A percentile compares a stretch with the other conserved stretches of the same genome.
Evolutionary conservation across 2,888 invertebrate genomes (phyloP).

Genomic region (Pachycephus smyrnensis): DNA sequence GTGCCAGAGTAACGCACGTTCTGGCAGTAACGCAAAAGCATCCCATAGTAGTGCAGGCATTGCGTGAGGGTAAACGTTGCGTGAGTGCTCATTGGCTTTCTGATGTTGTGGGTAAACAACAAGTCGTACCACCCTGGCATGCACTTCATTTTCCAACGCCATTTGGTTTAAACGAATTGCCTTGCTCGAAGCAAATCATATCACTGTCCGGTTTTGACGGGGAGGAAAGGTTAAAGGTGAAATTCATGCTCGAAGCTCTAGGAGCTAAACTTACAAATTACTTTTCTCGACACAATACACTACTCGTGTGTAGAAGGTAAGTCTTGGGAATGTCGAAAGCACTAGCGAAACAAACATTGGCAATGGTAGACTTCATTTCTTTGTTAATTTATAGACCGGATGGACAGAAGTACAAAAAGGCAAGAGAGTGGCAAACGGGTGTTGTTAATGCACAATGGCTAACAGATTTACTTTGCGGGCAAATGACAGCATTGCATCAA

Average conservation of each 20-base stretch:
- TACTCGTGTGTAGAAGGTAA: constrained; percentile 76
- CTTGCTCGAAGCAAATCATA: constrained; percentile 82
- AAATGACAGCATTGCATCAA: constrained; percentile 84
- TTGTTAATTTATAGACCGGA: constrained; percentile 73
- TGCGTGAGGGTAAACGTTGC: constrained; percentile 77
- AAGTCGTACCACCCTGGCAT: constrained; percentile 92
- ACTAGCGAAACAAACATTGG: not conserved
- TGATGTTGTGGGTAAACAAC: constrained; percentile 88
- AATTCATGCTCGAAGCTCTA: constrained; percentile 85
- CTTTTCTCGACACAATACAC: constrained; percentile 83
- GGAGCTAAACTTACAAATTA: constrained; percentile 88
- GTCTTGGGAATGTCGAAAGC: not conserved
- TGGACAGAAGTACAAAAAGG: constrained; percentile 88
- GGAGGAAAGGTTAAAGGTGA: constrained; percentile 85
- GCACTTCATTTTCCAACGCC: constrained; percentile 91
- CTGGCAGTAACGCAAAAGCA: constrained; percentile 92
- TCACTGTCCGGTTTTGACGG: constrained; percentile 90
- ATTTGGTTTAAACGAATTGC: constrained; percentile 76
- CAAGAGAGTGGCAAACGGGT: constrained; percentile 91
- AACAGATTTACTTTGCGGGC: constrained; percentile 91
- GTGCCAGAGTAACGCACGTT: constrained; percentile 90
- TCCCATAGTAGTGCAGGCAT: constrained; percentile 88
- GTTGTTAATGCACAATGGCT: constrained; percentile 95
- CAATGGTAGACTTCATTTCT: not conserved
- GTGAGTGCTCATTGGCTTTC: constrained; percentile 92